Percentiles rank a stretch among this genome's conserved stretches.
Conservation (phyloP, 2,888 invertebrate genomes). For the Neuroscelio doddi region DNA sequence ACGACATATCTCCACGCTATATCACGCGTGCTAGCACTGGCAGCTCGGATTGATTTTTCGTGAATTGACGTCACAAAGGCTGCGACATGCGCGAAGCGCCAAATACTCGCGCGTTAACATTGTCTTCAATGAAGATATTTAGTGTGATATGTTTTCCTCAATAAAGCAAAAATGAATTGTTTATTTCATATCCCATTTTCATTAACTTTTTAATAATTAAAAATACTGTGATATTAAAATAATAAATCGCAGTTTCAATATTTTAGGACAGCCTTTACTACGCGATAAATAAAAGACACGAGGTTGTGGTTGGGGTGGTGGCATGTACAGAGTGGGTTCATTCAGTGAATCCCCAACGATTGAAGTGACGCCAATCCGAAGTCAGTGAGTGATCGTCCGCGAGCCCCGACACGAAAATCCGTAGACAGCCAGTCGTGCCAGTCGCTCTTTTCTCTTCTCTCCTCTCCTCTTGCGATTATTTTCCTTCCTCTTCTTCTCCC, state of each 20-base stretch:
- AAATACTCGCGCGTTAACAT: background rate
- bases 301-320: background rate
- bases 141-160: too few relatives aligned
- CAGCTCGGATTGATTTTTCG: conserved; percentile 4
- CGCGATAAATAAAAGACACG: background rate
- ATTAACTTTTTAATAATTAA: too few relatives aligned
- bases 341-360: conserved; percentile 2
- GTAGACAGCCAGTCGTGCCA: too few relatives aligned
- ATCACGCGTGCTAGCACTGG: background rate
- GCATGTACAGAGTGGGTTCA: conserved; percentile 1
- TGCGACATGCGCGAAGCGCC: background rate
- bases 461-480: too few relatives aligned
- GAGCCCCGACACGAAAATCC: background rate
- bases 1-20: background rate
- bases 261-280: too few relatives aligned
- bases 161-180: too few relatives aligned
- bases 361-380: background rate
- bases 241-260: too few relatives aligned
- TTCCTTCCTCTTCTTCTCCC: too few relatives aligned
- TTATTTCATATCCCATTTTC: too few relatives aligned
- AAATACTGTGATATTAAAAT: too few relatives aligned
- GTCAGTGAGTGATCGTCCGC: conserved; percentile 5
- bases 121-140: conserved; percentile 1
- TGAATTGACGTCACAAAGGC: background rate
- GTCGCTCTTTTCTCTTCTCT: too few relatives aligned